Evolutionary conservation across 2,113 vertebrate species (phyloP), one percentile per base, ranked within the genome.

Genomic region (Pitta sordida): DNA sequence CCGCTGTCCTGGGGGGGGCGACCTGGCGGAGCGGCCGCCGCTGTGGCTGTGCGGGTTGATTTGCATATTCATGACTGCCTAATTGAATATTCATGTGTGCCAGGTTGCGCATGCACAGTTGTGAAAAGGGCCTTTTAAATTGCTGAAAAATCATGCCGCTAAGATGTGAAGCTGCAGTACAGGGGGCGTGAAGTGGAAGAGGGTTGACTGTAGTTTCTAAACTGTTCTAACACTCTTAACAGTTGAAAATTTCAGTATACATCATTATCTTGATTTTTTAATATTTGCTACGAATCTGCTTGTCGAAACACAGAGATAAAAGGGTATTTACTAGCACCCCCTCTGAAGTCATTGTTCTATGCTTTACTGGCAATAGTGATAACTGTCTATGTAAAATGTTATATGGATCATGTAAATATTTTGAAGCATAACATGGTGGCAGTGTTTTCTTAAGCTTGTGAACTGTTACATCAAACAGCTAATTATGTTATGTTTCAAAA

Each of bases 401-500:
- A 88, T 56, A 94, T 34, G 56, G 71, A 90, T 74, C 81, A 32
- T 36, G 41, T 87, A 95, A 97, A 94, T 92, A 96, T 95, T 97
- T 95, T 93, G 86, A 96, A 96, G 69, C 81, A 91, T 83, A 96
- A 95, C 86, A 95, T 6, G 18, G 49, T 70, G 78, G 89, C 24
- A 93, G 43, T 94, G 87, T 95, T 96, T 96, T 93, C 86, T 87
- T 87, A 95, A 95, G 91, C 90, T 94, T 95, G 94, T 88, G 92
- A 93, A 93, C 93, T 78, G 65, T 43, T 73, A 93, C 70, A 95
- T 95, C 86, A 93, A 95, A 96, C 67, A 93, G 86, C 52, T 80
- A 91, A 90, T 79, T 83, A 88, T 93, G 88, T 96, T 96, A 87
- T 93, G 68, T 84, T 96, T 95, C 71, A 70, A 86, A 94, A 95